Conservation (phyloP, 30 jellyfish, hydroid and myxozoan genomes). For the Aurelia sp. region DNA sequence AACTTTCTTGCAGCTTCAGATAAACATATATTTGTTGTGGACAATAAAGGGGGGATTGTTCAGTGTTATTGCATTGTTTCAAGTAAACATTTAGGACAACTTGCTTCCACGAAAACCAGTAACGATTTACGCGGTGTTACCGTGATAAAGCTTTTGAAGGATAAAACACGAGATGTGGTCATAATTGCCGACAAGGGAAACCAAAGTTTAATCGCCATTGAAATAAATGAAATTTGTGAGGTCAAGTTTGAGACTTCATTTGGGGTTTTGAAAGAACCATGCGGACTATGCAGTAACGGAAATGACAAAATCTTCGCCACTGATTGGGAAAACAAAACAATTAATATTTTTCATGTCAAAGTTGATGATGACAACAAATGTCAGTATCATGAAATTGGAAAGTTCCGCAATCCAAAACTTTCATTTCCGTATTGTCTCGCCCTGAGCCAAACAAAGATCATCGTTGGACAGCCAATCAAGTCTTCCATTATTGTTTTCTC, state of each 20-base stretch:
- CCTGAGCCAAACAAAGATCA: not conserved
- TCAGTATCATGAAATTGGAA: too few relatives aligned
- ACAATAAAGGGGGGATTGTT: not conserved
- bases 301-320: slow-evolving; percentile 1
- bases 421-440: slow-evolving; percentile 11
- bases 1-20: not conserved
- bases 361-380: too few relatives aligned
- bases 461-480: slow-evolving; percentile 18
- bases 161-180: too few relatives aligned
- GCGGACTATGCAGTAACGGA: slow-evolving; percentile 13
- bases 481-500: slow-evolving; percentile 6
- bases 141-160: too few relatives aligned
- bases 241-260: not conserved
- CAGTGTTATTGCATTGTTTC: not conserved
- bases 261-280: not conserved
- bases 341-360: not conserved
- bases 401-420: too few relatives aligned
- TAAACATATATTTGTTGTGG: not conserved
- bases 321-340: slow-evolving; percentile 4
- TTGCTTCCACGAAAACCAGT: not conserved
- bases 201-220: not conserved
- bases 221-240: not conserved
- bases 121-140: too few relatives aligned
- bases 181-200: too few relatives aligned
- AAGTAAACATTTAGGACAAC: not conserved